Evolutionary conservation across 2,797 vertebrate species (phyloP), one percentile per base, ranked within the genome.

Genomic region (Neoniphon sammara): DNA sequence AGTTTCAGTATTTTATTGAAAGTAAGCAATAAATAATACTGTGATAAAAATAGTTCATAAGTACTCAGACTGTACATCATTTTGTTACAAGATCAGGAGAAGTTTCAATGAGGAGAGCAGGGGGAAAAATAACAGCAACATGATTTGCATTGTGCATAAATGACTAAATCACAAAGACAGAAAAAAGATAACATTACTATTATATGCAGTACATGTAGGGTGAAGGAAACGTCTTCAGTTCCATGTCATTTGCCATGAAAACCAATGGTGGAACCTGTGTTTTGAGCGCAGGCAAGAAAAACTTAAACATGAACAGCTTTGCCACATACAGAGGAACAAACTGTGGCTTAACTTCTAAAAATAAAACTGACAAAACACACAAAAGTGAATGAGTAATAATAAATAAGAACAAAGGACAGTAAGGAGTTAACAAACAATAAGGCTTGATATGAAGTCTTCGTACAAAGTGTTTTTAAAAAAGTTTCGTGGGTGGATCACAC

Each of bases 1-100:
- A 87, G 95, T 95, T 96, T 97, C 96, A 96, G 96, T 94, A 97
- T 95, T 98, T 98, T 98, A 97, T 96, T 97, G 97, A 97, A 96
- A 96, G 95, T 96, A 96, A 96, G 96, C 96, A 99, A 99, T 99
- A 99, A 99, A 99, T 98, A 98, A 98, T 97, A 98, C 97, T 98
- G 97, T 98, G 97, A 97, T 98, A 98, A 98, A 98, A 98, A 98
- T 94, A 97, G 96, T 96, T 96, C 95, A 94, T 96, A 96, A 96
- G 96, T 95, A 95, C 91, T 94, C 93, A 93, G 95, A 95, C 97
- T 98, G 97, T 98, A 98, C 97, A 98, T 94, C 94, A 95, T 92
- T 83, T 91, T 95, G 96, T 98, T 97, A 98, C 95, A 96, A 91
- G 94, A 95, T 94, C 90, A 91, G 80, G 66, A 87, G 87, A 89